A percentile compares a stretch with the other conserved stretches of the same genome.
phyloP scores from a whole-genome alignment of 64 coral and sea anemone species.

The Dendrophyllia cribrosa region DNA sequence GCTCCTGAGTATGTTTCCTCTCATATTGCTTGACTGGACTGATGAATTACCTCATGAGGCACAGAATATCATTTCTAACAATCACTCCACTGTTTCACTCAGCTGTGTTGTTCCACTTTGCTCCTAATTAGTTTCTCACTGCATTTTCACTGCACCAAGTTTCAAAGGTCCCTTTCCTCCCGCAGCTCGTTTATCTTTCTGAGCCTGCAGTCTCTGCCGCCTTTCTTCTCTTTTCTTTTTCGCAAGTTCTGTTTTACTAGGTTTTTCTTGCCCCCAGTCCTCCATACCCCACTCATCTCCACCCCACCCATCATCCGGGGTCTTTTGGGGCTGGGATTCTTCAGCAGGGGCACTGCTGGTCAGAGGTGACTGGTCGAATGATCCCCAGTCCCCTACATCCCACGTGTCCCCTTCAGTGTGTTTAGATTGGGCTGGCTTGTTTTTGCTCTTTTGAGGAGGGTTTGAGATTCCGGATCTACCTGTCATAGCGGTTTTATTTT shows the following conservation, averaged over 20 bases:
- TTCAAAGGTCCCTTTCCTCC: slow-evolving; percentile 74
- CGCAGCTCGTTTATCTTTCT: slow-evolving; percentile 91
- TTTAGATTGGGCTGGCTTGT: neutral
- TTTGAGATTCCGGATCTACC: neutral
- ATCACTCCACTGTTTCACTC: too few species aligned
- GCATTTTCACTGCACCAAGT: slow-evolving; percentile 95
- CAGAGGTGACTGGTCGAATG: slow-evolving; percentile 60
- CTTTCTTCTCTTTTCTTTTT: slow-evolving; percentile 96
- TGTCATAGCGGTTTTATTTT: neutral
- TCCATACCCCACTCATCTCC: slow-evolving; percentile 72
- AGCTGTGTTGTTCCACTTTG: too few species aligned
- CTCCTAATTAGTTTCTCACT: slow-evolving; percentile 35
- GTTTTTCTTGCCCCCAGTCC: slow-evolving; percentile 64
- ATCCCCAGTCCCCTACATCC: slow-evolving; percentile 78
- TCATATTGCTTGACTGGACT: too few species aligned
- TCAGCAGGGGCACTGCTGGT: slow-evolving; percentile 25
- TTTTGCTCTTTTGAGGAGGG: neutral
- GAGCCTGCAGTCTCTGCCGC: slow-evolving; percentile 84
- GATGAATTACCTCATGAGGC: too few species aligned
- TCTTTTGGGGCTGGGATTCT: slow-evolving; percentile 59
- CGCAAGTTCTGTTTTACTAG: slow-evolving; percentile 80
- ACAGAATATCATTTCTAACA: too few species aligned
- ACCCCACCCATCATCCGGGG: slow-evolving; percentile 23
- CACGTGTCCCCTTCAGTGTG: slow-evolving; percentile 38
- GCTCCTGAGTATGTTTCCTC: too few species aligned